Evolutionary conservation across 2,888 invertebrate genomes (phyloP), one percentile per base, ranked within the genome.

Genomic region (Melanotus villosus): DNA sequence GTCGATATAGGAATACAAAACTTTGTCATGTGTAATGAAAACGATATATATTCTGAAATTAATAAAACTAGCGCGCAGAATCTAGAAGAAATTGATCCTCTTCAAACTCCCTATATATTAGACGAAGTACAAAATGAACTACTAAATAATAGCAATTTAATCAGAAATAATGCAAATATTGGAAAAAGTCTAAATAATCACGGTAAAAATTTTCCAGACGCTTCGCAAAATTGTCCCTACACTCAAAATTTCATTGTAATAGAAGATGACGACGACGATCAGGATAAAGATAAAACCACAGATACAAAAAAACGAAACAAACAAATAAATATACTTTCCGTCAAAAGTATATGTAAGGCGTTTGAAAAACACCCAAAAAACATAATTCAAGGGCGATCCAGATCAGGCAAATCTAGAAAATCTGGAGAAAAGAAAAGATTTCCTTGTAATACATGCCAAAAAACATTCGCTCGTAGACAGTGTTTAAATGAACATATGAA

Each of bases 401-500:
- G 6, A 9, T 3, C 32, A 32, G 2, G 38, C 16, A 52, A 38
- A 21, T 19, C 19, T 7, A 63, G 18, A 36, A 18, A 2, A 7
- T 38, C 50, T 14, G 16, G 23, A 5, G 57, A 58, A 9, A 38
- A 56, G 10, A 80, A 80, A 70, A 47, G 63, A 18, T 82, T 79
- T 68, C 72, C 78, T 7, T 85, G 85, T 69, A 74, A 77, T 2
- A 77, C 82, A 36, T 85, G 85, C 72, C 76, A 78, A 3, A 83
- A 81, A 69, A 74, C 76, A 9, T 84, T 84, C 71, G 76, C 78
- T 64, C 77, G 83, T 23, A 78, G 81, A 43, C 78, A 80, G 19
- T 79, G 80, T 54, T 77, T 84, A 36, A 84, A 82, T 47, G 81
- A 81, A 5, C 84, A 85, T 71, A 76, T 84, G 67, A 78, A 82